Percentiles rank a stretch among this genome's conserved stretches.
phyloP scores from a whole-genome alignment of 2,888 invertebrate genomes.

The Ophonus ardosiacus region DNA sequence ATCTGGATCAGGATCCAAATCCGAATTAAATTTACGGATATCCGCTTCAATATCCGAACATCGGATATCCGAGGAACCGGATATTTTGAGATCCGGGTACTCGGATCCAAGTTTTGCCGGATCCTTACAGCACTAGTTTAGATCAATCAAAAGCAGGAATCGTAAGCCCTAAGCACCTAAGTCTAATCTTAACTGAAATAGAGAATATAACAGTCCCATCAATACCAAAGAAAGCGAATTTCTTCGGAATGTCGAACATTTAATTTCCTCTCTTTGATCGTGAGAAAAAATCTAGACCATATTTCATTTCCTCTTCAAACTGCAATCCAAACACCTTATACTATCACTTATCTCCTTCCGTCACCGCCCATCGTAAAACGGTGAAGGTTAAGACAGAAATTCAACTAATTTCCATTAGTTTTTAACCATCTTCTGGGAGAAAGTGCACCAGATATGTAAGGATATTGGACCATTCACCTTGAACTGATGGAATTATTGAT shows the following conservation, averaged over 20 bases:
- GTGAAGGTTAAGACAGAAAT: conserved; percentile 20
- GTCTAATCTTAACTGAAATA: too few relatives aligned
- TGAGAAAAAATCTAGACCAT: neutral
- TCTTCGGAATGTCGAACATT: neutral
- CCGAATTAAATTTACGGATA: too few relatives aligned
- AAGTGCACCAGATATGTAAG: conserved; percentile 25
- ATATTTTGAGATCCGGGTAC: too few relatives aligned
- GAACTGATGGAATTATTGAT: conserved; percentile 2
- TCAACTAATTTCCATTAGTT: neutral
- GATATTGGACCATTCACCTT: conserved; percentile 19
- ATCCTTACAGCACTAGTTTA: too few relatives aligned
- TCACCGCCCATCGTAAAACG: neutral
- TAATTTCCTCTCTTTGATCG: neutral
- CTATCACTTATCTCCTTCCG: neutral
- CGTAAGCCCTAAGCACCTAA: too few relatives aligned
- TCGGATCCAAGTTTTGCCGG: too few relatives aligned
- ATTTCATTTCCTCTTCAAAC: neutral
- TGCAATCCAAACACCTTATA: neutral
- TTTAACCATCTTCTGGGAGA: neutral
- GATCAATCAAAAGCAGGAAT: too few relatives aligned
- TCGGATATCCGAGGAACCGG: too few relatives aligned
- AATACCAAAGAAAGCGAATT: neutral
- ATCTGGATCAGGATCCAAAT: too few relatives aligned
- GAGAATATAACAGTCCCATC: too few relatives aligned
- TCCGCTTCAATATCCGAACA: too few relatives aligned